Evolutionary conservation across 2,797 vertebrate genomes (phyloP).

Genomic region (Mus minutoides): DNA sequence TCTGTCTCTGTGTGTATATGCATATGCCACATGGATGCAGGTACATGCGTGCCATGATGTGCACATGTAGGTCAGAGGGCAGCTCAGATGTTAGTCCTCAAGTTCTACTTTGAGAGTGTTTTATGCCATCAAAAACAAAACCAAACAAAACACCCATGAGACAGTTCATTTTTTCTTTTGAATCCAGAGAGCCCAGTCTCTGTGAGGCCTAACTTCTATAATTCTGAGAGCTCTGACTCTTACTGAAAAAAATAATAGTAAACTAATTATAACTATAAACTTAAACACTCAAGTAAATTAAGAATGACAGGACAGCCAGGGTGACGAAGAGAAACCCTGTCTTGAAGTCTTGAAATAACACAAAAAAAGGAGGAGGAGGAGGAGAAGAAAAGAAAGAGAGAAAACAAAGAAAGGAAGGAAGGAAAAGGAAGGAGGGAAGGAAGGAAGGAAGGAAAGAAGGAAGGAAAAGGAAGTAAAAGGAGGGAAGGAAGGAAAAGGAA

Average conservation of each 20-base stretch:
- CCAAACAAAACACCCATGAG: neutral
- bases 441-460: neutral
- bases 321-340: neutral
- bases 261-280: constrained; percentile 24
- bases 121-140: neutral
- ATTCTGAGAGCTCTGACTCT: neutral
- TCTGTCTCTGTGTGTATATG: neutral
- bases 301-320: neutral
- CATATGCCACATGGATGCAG: neutral
- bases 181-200: neutral
- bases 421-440: neutral
- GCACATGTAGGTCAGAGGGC: neutral
- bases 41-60: neutral
- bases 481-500: neutral
- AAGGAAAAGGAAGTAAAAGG: too few relatives aligned
- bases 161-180: neutral
- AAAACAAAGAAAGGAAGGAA: neutral
- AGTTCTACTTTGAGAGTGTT: neutral
- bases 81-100: neutral
- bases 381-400: rapidly evolving
- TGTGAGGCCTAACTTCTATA: neutral
- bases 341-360: neutral
- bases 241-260: constrained; percentile 9
- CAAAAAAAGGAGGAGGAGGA: neutral
- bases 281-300: neutral